These are phyloP conservation scores for Dioctria rufipes DNA, from an alignment of 2,888 invertebrate species.

Conservation along the genomic window DNA sequence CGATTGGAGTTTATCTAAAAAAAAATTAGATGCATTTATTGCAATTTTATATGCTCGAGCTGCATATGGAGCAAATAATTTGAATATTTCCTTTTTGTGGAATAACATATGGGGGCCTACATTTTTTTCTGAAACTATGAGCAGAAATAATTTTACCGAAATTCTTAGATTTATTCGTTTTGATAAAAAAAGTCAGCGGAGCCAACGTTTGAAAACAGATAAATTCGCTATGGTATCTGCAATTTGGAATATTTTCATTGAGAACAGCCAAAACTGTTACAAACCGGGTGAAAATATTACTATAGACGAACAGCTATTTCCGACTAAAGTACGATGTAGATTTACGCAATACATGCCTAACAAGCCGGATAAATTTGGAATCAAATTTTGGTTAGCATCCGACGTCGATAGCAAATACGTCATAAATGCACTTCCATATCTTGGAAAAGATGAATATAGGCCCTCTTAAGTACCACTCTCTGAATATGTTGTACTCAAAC, in stretches of 20 bases:
- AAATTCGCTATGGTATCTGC: conserved; percentile 33
- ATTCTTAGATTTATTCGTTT: conserved; percentile 4
- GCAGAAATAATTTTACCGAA: too few relatives aligned
- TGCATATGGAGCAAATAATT: too few relatives aligned
- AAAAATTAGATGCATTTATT: too few relatives aligned
- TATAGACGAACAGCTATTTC: conserved; percentile 58
- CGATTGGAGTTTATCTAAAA: too few relatives aligned
- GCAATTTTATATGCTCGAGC: too few relatives aligned
- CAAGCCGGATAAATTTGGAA: conserved; percentile 61
- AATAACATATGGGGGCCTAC: too few relatives aligned
- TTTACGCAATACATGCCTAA: conserved; percentile 61
- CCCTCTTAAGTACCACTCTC: conserved; percentile 57
- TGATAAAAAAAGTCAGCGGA: conserved; percentile 27
- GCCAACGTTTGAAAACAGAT: conserved; percentile 37
- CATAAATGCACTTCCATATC: conserved; percentile 61
- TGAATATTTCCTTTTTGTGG: too few relatives aligned
- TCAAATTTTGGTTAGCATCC: conserved; percentile 61
- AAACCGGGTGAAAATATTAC: conserved; percentile 58
- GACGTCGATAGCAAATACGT: conserved; percentile 60
- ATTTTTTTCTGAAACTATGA: too few relatives aligned
- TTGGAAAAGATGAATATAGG: conserved; percentile 60
- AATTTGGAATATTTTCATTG: conserved; percentile 27
- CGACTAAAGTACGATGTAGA: conserved; percentile 61
- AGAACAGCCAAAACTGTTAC: too few relatives aligned
- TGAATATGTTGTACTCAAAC: conserved; percentile 61